Percentiles rank a stretch among this genome's conserved stretches.
phyloP scores from a whole-genome alignment of 2,113 vertebrate species.

The Pelmatolapia mariae region DNA sequence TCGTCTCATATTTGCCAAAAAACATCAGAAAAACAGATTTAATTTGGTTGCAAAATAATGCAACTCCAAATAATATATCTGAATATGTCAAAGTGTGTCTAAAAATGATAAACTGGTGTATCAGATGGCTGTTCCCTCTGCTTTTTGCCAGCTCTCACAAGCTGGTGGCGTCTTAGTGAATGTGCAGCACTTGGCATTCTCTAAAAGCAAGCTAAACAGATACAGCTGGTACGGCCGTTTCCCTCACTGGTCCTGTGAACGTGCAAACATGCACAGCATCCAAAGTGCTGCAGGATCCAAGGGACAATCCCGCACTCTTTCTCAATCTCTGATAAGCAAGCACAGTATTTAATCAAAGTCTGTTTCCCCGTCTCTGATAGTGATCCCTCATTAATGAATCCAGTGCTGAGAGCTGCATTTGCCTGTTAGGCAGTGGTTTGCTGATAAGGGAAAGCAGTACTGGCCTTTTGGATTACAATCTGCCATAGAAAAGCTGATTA shows the following conservation, averaged over 20 bases:
- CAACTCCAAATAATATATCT: background rate
- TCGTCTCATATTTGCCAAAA: background rate
- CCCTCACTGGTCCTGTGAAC: background rate
- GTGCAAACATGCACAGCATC: background rate
- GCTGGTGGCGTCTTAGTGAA: background rate
- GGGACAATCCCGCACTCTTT: background rate
- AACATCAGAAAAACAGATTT: background rate
- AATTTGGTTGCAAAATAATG: background rate
- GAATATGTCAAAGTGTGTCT: background rate
- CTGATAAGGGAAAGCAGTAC: slow-evolving; percentile 57
- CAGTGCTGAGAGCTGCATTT: slow-evolving; percentile 36
- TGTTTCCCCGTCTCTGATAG: slow-evolving; percentile 18
- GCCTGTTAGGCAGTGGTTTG: slow-evolving; percentile 33
- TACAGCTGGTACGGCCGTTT: background rate
- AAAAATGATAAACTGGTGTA: background rate
- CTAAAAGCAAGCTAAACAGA: background rate
- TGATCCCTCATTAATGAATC: slow-evolving; percentile 37
- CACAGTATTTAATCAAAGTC: slow-evolving; percentile 22
- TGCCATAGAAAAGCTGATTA: slow-evolving; percentile 67
- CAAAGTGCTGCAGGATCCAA: background rate
- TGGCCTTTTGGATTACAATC: slow-evolving; percentile 65
- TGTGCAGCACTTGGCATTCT: background rate
- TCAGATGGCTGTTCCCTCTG: background rate
- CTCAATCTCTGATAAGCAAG: slow-evolving; percentile 13
- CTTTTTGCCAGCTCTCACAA: background rate